Evolutionary conservation across 2,888 invertebrate species (phyloP).

Genomic region (Lasioglossum morio): DNA sequence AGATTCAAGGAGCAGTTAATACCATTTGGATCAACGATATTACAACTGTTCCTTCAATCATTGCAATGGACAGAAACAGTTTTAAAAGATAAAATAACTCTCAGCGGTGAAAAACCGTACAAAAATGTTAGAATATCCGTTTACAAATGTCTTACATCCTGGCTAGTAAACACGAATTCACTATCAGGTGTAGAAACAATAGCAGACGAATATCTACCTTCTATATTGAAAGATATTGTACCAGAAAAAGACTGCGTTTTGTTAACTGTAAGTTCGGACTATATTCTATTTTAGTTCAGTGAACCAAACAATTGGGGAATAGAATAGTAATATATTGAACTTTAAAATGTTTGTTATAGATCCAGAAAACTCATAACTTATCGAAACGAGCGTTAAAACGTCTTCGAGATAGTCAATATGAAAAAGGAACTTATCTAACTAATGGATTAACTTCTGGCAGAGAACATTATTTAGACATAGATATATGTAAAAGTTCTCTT

Average conservation of each 20-base stretch:
- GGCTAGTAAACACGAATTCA: slow-evolving; percentile 74
- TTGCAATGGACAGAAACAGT: slow-evolving; percentile 76
- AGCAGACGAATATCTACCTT: slow-evolving; percentile 75
- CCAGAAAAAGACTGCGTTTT: slow-evolving; percentile 75
- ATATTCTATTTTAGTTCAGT: slow-evolving; percentile 8
- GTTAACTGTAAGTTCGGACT: slow-evolving; percentile 71
- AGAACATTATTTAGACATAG: slow-evolving; percentile 63
- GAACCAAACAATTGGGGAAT: not conserved
- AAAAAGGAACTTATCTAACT: slow-evolving; percentile 68
- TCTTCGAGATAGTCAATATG: slow-evolving; percentile 74
- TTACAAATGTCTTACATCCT: slow-evolving; percentile 77
- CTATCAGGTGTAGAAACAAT: slow-evolving; percentile 78
- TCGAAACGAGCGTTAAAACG: slow-evolving; percentile 76
- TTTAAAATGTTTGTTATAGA: slow-evolving; percentile 59
- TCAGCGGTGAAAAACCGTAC: slow-evolving; percentile 73
- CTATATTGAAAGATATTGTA: slow-evolving; percentile 76
- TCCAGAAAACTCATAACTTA: slow-evolving; percentile 75
- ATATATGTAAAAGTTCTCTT: slow-evolving; percentile 75
- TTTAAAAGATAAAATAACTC: slow-evolving; percentile 67
- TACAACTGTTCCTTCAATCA: slow-evolving; percentile 77
- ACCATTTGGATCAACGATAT: slow-evolving; percentile 76
- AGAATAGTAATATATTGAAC: slow-evolving; percentile 10
- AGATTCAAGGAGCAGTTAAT: slow-evolving; percentile 79
- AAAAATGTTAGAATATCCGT: slow-evolving; percentile 71
- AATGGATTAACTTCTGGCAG: slow-evolving; percentile 50